Evolutionary conservation across 2,888 invertebrate species (phyloP).

Genomic region (Tachina grossa): DNA sequence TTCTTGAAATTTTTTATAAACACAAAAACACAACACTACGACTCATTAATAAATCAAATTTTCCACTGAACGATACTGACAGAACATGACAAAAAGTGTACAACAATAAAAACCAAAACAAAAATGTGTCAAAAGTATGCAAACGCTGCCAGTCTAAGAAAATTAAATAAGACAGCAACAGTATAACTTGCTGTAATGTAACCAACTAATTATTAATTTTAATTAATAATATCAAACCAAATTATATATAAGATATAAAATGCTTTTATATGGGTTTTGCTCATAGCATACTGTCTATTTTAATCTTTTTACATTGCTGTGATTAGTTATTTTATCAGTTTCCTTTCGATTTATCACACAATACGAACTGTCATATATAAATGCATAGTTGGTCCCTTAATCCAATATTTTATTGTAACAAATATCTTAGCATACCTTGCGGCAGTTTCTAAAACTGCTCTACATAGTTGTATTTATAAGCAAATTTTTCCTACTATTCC

Average conservation of each 20-base stretch:
- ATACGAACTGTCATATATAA: too few species aligned
- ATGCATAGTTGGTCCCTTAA: too few species aligned
- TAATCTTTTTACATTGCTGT: too few species aligned
- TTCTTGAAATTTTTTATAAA: constrained; percentile 3
- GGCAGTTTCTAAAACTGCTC: not conserved
- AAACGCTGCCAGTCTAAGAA: constrained; percentile 29
- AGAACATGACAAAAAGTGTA: constrained; percentile 13
- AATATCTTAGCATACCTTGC: constrained; percentile 4
- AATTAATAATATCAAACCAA: too few species aligned
- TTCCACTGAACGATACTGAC: constrained; percentile 26
- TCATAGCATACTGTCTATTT: too few species aligned
- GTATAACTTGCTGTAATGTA: not conserved
- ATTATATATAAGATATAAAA: too few species aligned
- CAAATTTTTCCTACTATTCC: not conserved
- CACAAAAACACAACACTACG: constrained; percentile 28
- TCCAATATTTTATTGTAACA: not conserved
- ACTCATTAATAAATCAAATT: constrained; percentile 48
- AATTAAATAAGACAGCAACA: constrained; percentile 3
- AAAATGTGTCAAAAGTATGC: constrained; percentile 15
- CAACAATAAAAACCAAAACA: constrained; percentile 31
- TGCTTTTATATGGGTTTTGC: too few species aligned
- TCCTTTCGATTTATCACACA: too few species aligned
- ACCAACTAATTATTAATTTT: not conserved
- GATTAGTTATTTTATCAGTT: too few species aligned
- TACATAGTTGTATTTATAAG: constrained; percentile 22